Conservation (phyloP, 1,140 invertebrate genomes). For the Coptotermes formosanus region DNA sequence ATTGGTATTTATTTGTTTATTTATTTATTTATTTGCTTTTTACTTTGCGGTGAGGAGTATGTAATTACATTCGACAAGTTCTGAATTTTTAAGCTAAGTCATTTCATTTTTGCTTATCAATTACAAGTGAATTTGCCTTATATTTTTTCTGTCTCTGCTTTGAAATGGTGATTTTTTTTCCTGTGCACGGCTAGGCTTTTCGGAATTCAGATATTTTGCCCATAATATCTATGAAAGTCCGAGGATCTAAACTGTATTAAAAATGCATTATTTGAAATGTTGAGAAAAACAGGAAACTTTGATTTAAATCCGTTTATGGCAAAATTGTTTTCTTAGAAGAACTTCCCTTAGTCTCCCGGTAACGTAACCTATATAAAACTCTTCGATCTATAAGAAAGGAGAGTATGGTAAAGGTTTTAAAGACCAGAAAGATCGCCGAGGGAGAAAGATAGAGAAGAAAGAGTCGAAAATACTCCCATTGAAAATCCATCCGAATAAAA, state of each 20-base stretch:
- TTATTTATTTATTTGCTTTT: no score
- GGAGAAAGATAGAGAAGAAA: neutral
- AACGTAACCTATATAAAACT: neutral
- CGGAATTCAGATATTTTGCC: no score
- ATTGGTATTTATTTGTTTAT: no score
- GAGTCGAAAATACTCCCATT: neutral
- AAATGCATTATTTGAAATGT: neutral
- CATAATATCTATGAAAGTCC: neutral
- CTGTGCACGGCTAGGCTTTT: no score
- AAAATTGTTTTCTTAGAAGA: neutral
- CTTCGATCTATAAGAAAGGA: neutral
- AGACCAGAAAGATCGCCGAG: neutral
- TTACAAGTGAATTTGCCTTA: no score
- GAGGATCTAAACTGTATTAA: neutral
- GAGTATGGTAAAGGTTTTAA: neutral
- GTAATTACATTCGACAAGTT: no score
- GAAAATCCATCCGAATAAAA: neutral
- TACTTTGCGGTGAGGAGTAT: no score
- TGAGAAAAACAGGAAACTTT: neutral
- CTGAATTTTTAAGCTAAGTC: no score
- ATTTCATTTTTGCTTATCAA: no score
- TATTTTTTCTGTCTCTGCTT: no score
- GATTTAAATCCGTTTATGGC: neutral
- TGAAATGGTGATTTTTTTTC: no score
- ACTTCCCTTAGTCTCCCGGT: neutral